Evolutionary conservation across 2,888 invertebrate genomes (phyloP), one percentile per base, ranked within the genome.

Genomic region (Agonopterix arenella): DNA sequence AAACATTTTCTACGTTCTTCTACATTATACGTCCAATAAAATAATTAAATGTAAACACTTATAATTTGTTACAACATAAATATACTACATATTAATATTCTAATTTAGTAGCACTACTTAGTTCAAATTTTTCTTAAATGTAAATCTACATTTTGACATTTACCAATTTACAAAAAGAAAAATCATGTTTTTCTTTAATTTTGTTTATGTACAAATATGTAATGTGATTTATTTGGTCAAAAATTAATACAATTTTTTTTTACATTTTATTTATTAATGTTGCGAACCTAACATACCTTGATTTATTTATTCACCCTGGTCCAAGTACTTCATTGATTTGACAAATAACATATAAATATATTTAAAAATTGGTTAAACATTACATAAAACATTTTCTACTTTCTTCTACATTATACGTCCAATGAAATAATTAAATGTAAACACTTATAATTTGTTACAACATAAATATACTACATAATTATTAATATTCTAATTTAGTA

Each of bases 271-370:
- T 66, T 57, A 64, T 55, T 60, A 61, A 62, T 61, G 62, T 58
- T 60, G 13, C 13, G 59, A 57, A 58, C 53, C 60, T 70, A 72
- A 66, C 50, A 61, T 52, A 59, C 46, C 54, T 64, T 52, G 47
- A 42, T 45, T 37, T 38, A 48, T 56, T 60, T 58, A 64, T 70
- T 68, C 66, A 70, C 73, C 72, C 68, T 73, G 73, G 69, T 73
- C 64, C 59, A 50, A 55, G 45, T 28, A 28, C 28, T 28, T 28
- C 28, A 5, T 7, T 28, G 28, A 28, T 28, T 28, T 7, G 5
- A 28, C 28, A 28, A 28, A 28, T 28, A 28, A 28, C 28, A 28
- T 28, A 44, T 51, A 37, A n/a, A 49, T 51, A 43, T 47, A 53
- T 50, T 49, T 55, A 54, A 52, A 38, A 43, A 40, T 47, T 11